Conservation (phyloP, 2,797 vertebrate species). For the Rhinella marina region DNA sequence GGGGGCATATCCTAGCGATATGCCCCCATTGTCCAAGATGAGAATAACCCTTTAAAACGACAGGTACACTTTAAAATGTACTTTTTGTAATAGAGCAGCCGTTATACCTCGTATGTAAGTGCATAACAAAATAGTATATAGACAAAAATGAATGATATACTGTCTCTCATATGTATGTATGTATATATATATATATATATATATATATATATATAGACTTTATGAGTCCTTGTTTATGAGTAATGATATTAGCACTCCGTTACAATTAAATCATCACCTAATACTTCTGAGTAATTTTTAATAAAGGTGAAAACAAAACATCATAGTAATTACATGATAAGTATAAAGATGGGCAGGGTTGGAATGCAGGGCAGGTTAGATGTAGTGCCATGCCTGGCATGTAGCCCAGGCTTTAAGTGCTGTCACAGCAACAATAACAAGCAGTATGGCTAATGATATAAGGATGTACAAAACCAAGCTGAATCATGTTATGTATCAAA, state of each 20-base stretch:
- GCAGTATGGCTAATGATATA: neutral
- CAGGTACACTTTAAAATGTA: too few relatives aligned
- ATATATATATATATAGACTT: too few relatives aligned
- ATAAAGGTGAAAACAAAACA: neutral
- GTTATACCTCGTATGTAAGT: too few relatives aligned
- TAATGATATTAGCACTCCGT: neutral
- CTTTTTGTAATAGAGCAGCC: too few relatives aligned
- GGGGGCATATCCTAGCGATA: too few relatives aligned
- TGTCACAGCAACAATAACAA: neutral
- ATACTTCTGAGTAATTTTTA: neutral
- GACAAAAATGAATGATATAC: too few relatives aligned
- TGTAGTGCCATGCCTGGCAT: slow-evolving; percentile 25
- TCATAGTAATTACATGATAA: neutral
- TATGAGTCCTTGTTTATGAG: too few relatives aligned
- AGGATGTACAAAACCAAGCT: neutral
- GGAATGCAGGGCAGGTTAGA: slow-evolving; percentile 36
- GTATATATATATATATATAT: too few relatives aligned
- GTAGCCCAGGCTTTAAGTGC: neutral
- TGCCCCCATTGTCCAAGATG: too few relatives aligned
- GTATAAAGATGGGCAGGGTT: slow-evolving; percentile 10
- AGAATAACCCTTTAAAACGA: too few relatives aligned
- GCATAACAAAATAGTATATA: too few relatives aligned
- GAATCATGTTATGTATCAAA: slow-evolving; percentile 20
- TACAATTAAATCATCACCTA: neutral
- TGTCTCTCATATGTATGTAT: too few relatives aligned